Base-by-base conservation (phyloP, 2,797 vertebrate species). In the Halcyon smyrnensis region DNA sequence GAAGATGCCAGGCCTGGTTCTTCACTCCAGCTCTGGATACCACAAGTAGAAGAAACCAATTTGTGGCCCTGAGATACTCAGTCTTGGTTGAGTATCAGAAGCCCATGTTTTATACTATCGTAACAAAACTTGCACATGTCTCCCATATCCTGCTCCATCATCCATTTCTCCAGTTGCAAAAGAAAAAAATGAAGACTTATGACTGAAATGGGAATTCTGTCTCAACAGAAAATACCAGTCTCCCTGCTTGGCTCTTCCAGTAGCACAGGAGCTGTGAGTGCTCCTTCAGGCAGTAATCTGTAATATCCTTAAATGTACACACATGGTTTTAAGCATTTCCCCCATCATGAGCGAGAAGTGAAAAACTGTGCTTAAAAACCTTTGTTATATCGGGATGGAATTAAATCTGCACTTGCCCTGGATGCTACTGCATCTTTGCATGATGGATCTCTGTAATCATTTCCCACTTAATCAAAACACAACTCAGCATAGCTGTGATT, bases 401-500 rank as follows among this genome's bases (percentile, higher is more conserved):
- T 91, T 36, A 71, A 94, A 71, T 64, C 83, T 78, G 63, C 5
- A 1, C 48, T 92, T 71, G 86, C 48, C 90, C 56, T 60, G 90
- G 77, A 17, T 76, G 43, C 46, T 94, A 11, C 6, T 60, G 16
- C 45, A 62, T 53, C 87, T 91, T 46, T 89, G 63, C 0, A 0
- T 68, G 93, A 95, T 4, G 1, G 59, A 82, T 76, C 67, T 87
- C 70, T 87, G 77, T 87, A 97, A 95, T 87, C 90, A 93, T 64
- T 75, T 89, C 37, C 77, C 60, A 76, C 80, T 94, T 95, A 93
- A 96, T 96, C 94, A 96, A 89, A 91, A 80, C 84, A 96, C 69
- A 88, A 57, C 41, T 12, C 86, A 74, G 71, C 84, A 87, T 51
- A 91, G 82, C 81, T 68, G 56, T 95, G 91, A 96, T 95, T 95